phyloP scores from a whole-genome alignment of 2,888 invertebrate genomes.

The Plemyria rubiginata region DNA sequence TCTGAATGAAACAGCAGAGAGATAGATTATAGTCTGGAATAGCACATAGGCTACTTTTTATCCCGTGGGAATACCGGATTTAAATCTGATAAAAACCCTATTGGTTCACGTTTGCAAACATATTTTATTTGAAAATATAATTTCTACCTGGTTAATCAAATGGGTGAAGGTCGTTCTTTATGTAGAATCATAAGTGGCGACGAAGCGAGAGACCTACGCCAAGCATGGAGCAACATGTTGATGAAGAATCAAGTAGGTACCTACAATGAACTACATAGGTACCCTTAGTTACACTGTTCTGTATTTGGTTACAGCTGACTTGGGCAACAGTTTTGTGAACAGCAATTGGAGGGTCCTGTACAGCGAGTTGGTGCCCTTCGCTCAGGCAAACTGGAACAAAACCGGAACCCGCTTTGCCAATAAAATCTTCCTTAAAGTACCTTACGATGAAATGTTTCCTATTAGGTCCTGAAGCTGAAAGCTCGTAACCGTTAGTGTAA shows the following conservation, averaged over 20 bases:
- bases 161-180: no score
- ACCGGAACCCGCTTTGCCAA: constrained; percentile 81
- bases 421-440: constrained; percentile 82
- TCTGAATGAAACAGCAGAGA: no score
- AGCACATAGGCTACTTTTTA: no score
- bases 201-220: neutral
- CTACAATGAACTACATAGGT: neutral
- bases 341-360: constrained; percentile 86
- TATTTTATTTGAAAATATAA: no score
- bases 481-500: neutral
- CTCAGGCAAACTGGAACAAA: constrained; percentile 83
- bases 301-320: constrained; percentile 74
- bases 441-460: constrained; percentile 73
- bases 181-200: no score
- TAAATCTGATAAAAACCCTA: no score
- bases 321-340: constrained; percentile 83
- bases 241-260: neutral
- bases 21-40: no score
- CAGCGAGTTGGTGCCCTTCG: constrained; percentile 82
- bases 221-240: no score
- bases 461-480: constrained; percentile 33
- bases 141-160: no score
- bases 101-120: no score
- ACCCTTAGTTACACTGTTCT: neutral
- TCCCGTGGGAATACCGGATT: no score